Evolutionary conservation across 37 sponge, comb jelly and placozoan species (phyloP).

Genomic region (Halisarca cf. caerulea): DNA sequence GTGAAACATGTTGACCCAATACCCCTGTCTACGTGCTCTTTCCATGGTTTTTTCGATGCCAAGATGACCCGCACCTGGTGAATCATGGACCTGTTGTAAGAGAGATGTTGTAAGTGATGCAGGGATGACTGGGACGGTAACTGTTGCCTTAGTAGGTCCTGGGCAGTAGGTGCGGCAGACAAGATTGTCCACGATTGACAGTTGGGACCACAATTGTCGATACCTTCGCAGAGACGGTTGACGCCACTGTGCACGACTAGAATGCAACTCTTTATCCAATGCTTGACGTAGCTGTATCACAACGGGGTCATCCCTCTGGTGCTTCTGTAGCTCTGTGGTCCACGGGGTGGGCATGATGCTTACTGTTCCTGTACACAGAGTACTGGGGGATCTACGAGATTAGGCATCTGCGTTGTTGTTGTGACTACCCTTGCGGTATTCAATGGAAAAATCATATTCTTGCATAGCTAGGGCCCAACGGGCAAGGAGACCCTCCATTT

Average conservation of each 20-base stretch:
- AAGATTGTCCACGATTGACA: background rate
- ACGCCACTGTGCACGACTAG: background rate
- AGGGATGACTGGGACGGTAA: background rate
- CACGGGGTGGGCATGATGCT: too few species aligned
- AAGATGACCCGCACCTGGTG: background rate
- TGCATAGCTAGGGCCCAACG: constrained; percentile 60
- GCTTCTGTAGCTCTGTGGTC: too few species aligned
- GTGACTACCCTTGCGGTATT: constrained; percentile 30
- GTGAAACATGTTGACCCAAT: background rate
- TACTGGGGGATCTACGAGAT: background rate
- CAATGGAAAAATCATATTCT: constrained; percentile 21
- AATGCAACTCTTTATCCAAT: too few species aligned
- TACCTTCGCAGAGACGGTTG: background rate
- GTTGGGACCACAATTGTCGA: constrained; percentile 5
- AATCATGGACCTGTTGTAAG: background rate
- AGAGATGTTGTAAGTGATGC: background rate
- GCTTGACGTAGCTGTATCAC: too few species aligned
- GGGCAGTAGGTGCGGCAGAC: background rate
- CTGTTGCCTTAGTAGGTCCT: background rate
- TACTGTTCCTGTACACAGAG: too few species aligned
- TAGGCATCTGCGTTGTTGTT: constrained; percentile 54
- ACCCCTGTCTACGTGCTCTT: background rate
- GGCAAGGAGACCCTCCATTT: constrained; percentile 36
- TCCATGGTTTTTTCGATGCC: background rate
- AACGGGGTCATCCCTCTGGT: too few species aligned